phyloP scores from a whole-genome alignment of 2,797 vertebrate genomes.

The Percopsis omiscomaycus region DNA sequence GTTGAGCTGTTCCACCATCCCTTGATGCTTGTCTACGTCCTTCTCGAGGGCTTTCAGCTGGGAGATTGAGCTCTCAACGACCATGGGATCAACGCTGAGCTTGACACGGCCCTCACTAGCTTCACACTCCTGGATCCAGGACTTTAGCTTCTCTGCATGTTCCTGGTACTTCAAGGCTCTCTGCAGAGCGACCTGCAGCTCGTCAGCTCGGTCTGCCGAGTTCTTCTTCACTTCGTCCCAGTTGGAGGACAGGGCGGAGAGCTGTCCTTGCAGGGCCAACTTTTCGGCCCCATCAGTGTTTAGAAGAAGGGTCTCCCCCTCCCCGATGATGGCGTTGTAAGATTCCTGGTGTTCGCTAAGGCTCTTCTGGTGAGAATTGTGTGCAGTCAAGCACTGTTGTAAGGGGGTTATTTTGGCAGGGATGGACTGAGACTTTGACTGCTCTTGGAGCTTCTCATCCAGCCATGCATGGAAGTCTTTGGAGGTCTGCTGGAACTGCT shows the following conservation, averaged over 20 bases:
- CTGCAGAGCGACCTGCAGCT: slow-evolving; percentile 81
- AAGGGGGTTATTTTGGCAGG: slow-evolving; percentile 83
- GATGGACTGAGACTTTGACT: slow-evolving; percentile 73
- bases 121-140: slow-evolving; percentile 88
- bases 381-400: slow-evolving; percentile 81
- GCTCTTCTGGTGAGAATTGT: slow-evolving; percentile 77
- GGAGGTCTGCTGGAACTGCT: slow-evolving; percentile 94
- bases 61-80: slow-evolving; percentile 81
- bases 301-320: slow-evolving; percentile 89
- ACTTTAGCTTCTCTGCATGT: slow-evolving; percentile 80
- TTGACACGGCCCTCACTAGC: slow-evolving; percentile 74
- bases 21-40: slow-evolving; percentile 90
- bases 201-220: slow-evolving; percentile 79
- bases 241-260: slow-evolving; percentile 80
- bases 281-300: slow-evolving; percentile 89
- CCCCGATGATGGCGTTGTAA: slow-evolving; percentile 82
- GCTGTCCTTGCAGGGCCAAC: slow-evolving; percentile 85
- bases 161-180: slow-evolving; percentile 86
- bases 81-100: slow-evolving; percentile 76
- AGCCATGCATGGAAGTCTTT: slow-evolving; percentile 93
- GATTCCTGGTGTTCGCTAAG: slow-evolving; percentile 76
- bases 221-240: slow-evolving; percentile 90
- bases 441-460: slow-evolving; percentile 82
- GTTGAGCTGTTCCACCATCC: slow-evolving; percentile 86
- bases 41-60: slow-evolving; percentile 88